Evolutionary conservation across 1,140 invertebrate genomes (phyloP), one percentile per base, ranked within the genome.

Genomic region (Pectinophora gossypiella): DNA sequence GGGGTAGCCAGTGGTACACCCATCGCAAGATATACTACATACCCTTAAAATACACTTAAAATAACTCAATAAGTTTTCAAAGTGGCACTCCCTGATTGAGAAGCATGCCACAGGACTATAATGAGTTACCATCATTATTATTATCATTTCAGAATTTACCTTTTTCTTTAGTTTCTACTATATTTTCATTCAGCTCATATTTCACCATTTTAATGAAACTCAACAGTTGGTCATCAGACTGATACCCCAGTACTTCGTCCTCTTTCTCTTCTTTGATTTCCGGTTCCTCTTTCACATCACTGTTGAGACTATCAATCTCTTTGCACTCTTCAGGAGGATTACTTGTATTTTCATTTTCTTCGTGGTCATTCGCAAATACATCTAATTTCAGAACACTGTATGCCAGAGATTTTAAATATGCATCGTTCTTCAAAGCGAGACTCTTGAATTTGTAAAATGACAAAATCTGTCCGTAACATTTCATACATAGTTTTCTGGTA

Each of bases 121-220:
- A 42, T 21, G 51, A 49, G 36, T 43, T 22, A 47, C n/a, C 49
- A 44, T 42, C 27, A 40, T 15, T 40, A 7, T 40, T 3, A 2
- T 1, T 1, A 1, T 13, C 7, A 40, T 5, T 10, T 32, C n/a
- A 12, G 42, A 18, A 46, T 54, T 48, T 61, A 76, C 72, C 63
- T 63, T 72, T 74, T 59, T 77, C 74, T 50, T 68, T 66, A 18
- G 27, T 44, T 43, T 61, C 60, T 3, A 51, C 36, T 13, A 18
- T 40, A 18, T 57, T 61, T 51, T 43, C 47, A 36, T 21, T 21
- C 48, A 48, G 46, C 59, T 76, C 75, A 71, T 74, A 62, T 56
- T 84, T 81, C 5, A 78, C 68, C 48, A 59, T 64, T 44, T 81
- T 75, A 21, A 81, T 72, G 13, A 75, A 71, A 71, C 76, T 84